These are phyloP conservation scores for Bostrychus sinensis DNA, from an alignment of 2,113 vertebrate species.

Conservation along the genomic window DNA sequence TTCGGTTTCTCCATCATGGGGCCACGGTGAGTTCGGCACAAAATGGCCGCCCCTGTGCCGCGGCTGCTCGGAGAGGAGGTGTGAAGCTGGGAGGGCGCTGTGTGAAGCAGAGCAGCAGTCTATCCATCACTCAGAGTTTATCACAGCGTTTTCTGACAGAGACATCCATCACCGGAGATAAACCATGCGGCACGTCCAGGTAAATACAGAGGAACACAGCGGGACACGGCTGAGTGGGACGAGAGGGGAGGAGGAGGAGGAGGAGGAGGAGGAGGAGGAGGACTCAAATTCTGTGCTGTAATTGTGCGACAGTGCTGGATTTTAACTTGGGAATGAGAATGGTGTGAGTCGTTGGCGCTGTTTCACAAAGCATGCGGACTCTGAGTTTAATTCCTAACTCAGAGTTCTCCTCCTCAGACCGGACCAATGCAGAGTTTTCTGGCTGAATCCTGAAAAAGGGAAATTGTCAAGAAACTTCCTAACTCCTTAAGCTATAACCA, in stretches of 20 bases:
- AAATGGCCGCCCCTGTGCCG: conserved; percentile 68
- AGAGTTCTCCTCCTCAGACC: no score
- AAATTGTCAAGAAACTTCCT: no score
- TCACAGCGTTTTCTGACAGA: conserved; percentile 63
- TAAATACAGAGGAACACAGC: conserved; percentile 66
- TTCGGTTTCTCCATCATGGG: conserved; percentile 48
- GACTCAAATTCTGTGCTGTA: no score
- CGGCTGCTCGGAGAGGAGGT: conserved; percentile 57
- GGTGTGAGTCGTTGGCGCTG: no score
- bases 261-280: conserved; percentile 20
- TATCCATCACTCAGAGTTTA: conserved; percentile 69
- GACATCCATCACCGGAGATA: conserved; percentile 66
- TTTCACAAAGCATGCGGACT: no score
- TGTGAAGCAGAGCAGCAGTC: conserved; percentile 52
- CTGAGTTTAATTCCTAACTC: no score
- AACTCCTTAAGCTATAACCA: no score
- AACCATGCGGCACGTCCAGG: conserved; percentile 54
- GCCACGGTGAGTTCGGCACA: conserved; percentile 66
- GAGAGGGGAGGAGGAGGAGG: conserved; percentile 3
- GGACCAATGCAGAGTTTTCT: no score
- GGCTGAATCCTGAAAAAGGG: no score
- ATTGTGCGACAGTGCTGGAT: no score
- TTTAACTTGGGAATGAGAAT: no score
- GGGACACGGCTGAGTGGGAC: conserved; percentile 26
- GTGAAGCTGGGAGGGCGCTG: conserved; percentile 48